Evolutionary conservation across 2,113 vertebrate species (phyloP), one percentile per base, ranked within the genome.

Genomic region (Microtus pennsylvanicus): DNA sequence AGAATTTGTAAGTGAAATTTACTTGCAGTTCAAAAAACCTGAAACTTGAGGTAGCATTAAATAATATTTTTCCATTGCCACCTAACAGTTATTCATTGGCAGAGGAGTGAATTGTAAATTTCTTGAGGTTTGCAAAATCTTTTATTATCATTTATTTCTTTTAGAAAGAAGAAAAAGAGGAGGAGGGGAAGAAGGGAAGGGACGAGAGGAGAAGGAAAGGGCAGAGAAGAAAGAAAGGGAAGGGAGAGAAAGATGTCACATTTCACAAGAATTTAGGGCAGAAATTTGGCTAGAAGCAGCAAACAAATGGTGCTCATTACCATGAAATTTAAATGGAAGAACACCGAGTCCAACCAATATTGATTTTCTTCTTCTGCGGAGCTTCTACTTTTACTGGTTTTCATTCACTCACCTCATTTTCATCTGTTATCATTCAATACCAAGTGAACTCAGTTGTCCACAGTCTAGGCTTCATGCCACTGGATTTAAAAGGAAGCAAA

Each of bases 401-500:
- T 94, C 45, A 90, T 50, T 90, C 85, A 30, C 92, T 58, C 91
- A 78, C 85, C 83, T 85, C 85, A 50, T 90, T 96, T 90, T 93
- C 91, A 70, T 93, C 92, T 72, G 76, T 47, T 52, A 42, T 81
- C 90, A 93, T 92, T 93, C 92, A 93, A 94, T 90, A 76, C 35
- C 87, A 50, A 24, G 5, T 85, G 78, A 92, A 61, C 14, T 52
- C 42, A 70, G 83, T 74, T 90, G 94, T 55, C 52, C 90, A 96
- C 50, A 92, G 58, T 83, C 65, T 78, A 94, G 88, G 86, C 58
- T 92, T 83, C 47, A 12, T 81, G 90, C 93, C 92, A 88, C 50
- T 38, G 88, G 33, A 92, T 91, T 94, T 80, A 96, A 75, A n/a
- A 75, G 42, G 81, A 96, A 94, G 69, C 83, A 90, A 96, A 63